Conservation (phyloP, 2,888 invertebrate genomes). For the Drosophila anceps region DNA sequence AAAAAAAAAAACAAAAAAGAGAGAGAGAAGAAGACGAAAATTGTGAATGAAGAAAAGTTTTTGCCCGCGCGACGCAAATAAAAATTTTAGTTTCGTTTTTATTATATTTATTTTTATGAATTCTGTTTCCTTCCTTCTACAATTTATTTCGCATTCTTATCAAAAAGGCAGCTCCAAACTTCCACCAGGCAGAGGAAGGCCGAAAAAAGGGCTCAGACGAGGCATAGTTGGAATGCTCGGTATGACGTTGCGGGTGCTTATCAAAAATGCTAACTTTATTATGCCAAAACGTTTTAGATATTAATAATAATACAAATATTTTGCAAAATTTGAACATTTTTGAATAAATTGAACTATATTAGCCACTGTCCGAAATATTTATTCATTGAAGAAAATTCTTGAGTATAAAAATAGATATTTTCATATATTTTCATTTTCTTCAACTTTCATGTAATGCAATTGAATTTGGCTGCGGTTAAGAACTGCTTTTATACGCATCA, state of each 20-base stretch:
- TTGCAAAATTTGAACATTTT: background rate
- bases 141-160: constrained; percentile 71
- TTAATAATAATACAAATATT: constrained; percentile 1
- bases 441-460: constrained; percentile 16
- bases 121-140: constrained; percentile 60
- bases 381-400: background rate
- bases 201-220: constrained; percentile 34
- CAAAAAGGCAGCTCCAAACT: constrained; percentile 49
- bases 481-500: constrained; percentile 37
- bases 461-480: constrained; percentile 37
- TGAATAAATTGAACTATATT: background rate
- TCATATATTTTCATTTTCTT: background rate
- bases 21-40: too few relatives aligned
- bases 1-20: background rate
- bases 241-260: constrained; percentile 30
- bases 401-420: background rate
- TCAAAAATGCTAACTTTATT: constrained; percentile 55
- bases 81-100: constrained; percentile 63
- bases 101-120: constrained; percentile 68
- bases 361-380: background rate
- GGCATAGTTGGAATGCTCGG: constrained; percentile 51
- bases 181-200: constrained; percentile 35
- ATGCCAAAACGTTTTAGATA: constrained; percentile 66
- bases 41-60: constrained; percentile 42
- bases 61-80: constrained; percentile 38